Percentiles rank a stretch among this genome's conserved stretches.
These are phyloP conservation scores for mouse (Mus musculus) DNA, from an alignment of 2,113 vertebrate genomes.

Conservation along the genomic window GRCm39 chr2:37874501-37875000, in stretches of 20 bases:
- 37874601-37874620: neutral
- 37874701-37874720: neutral
- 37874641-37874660: neutral
- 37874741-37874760: neutral
- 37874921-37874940: neutral
- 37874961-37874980: neutral
- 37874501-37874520: neutral
- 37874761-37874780: neutral
- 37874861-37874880: neutral
- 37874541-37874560: neutral
- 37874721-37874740: neutral
- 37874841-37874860: neutral
- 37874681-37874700: neutral
- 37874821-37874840: neutral
- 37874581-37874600: neutral
- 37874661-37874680: neutral
- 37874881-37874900: neutral
- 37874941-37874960: neutral
- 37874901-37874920: neutral
- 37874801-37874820: neutral
- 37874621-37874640: neutral
- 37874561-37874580: neutral
- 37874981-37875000: slow-evolving; percentile 31
- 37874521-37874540: neutral
- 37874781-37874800: neutral